A percentile compares a stretch with the other conserved stretches of the same genome.
phyloP scores from a whole-genome alignment of 2,888 invertebrate genomes.

The Stictocephala bisonia region DNA sequence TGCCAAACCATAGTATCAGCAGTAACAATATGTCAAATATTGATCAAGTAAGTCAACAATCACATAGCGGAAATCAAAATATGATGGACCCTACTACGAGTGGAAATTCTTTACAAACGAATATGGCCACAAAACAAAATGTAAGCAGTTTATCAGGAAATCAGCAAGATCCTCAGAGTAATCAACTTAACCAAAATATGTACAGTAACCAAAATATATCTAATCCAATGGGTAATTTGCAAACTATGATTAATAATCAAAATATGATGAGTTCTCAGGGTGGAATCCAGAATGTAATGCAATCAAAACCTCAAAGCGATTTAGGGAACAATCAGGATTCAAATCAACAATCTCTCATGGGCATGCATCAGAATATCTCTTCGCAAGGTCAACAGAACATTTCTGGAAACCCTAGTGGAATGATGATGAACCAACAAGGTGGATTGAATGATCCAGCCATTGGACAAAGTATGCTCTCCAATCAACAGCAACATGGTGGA shows the following conservation, averaged over 20 bases:
- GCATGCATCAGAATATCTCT: not conserved
- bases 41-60: conserved; percentile 31
- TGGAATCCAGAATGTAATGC: conserved; percentile 2
- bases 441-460: conserved; percentile 14
- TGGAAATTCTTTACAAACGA: not conserved
- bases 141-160: conserved; percentile 37
- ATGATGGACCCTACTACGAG: too few relatives aligned
- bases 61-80: conserved; percentile 29
- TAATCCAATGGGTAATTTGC: conserved; percentile 14
- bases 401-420: conserved; percentile 7
- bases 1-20: conserved; percentile 25
- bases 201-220: not conserved
- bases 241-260: conserved; percentile 32
- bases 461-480: not conserved
- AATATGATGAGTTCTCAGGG: conserved; percentile 28
- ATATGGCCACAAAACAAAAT: conserved; percentile 17
- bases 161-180: conserved; percentile 21
- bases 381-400: not conserved
- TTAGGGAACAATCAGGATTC: not conserved
- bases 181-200: not conserved
- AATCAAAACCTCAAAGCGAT: conserved; percentile 26
- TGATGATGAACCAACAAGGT: conserved; percentile 39
- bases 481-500: conserved; percentile 1
- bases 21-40: conserved; percentile 12
- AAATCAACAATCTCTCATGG: not conserved